Evolutionary conservation across 2,888 invertebrate genomes (phyloP).

Genomic region (Calliopum simillimum): DNA sequence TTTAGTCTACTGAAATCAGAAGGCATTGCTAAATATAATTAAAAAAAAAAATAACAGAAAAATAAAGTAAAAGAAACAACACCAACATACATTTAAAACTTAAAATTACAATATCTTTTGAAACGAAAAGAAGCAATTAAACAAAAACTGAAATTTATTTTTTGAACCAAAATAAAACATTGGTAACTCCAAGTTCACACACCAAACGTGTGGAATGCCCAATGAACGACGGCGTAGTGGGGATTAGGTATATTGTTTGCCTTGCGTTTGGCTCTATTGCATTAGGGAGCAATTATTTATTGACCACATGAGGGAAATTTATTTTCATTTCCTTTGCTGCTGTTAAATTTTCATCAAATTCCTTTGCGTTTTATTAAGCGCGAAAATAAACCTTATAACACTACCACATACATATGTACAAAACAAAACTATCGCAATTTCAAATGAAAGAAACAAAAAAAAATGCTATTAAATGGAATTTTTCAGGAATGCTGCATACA

Average conservation of each 20-base stretch:
- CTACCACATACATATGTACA: too few relatives aligned
- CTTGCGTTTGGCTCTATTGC: background rate
- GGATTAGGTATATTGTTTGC: background rate
- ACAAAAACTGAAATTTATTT: background rate
- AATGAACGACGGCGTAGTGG: too few relatives aligned
- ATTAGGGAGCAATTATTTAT: conserved; percentile 13
- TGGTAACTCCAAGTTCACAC: background rate
- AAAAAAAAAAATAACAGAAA: background rate
- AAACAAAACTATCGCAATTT: background rate
- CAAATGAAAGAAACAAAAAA: conserved; percentile 4
- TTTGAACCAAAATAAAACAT: background rate
- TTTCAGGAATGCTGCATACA: conserved; percentile 14
- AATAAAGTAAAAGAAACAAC: conserved; percentile 5
- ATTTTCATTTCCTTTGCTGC: conserved; percentile 13
- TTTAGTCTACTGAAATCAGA: conserved; percentile 5
- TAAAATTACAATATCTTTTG: background rate
- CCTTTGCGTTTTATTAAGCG: background rate
- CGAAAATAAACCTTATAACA: background rate
- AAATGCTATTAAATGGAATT: background rate
- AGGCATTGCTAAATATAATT: background rate
- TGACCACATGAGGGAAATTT: conserved; percentile 27
- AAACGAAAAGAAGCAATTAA: too few relatives aligned
- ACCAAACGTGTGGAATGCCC: background rate
- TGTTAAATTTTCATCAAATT: too few relatives aligned
- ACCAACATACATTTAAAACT: conserved; percentile 4